Evolutionary conservation across 2,888 invertebrate genomes (phyloP).

Genomic region (Deilephila elpenor): DNA sequence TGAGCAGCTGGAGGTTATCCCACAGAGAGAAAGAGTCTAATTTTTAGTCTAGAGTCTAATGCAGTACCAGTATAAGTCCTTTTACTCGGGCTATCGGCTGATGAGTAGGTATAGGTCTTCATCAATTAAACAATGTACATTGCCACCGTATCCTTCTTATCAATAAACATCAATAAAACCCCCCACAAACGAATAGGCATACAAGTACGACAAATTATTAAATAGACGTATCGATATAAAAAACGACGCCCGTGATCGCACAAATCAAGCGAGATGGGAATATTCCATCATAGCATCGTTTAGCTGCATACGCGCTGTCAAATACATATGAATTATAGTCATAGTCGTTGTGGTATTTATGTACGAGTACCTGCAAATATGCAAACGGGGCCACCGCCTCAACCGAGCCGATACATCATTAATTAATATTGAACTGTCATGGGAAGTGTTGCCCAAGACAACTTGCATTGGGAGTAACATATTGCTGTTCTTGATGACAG

Average conservation of each 20-base stretch:
- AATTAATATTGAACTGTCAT: constrained; percentile 66
- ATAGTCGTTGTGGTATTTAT: constrained; percentile 41
- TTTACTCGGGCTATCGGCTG: too few species aligned
- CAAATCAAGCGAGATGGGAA: constrained; percentile 15
- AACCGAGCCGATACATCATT: constrained; percentile 61
- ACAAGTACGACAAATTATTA: neutral
- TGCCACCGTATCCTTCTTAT: too few species aligned
- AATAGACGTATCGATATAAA: neutral
- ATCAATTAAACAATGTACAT: too few species aligned
- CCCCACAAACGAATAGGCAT: too few species aligned
- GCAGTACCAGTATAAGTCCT: too few species aligned
- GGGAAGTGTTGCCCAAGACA: constrained; percentile 62
- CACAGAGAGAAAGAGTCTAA: too few species aligned
- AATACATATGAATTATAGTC: constrained; percentile 38
- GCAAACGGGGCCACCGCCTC: constrained; percentile 44
- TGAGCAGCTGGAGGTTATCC: too few species aligned
- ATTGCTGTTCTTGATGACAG: constrained; percentile 28
- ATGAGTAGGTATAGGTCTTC: too few species aligned
- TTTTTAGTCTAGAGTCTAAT: too few species aligned
- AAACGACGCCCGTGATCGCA: neutral
- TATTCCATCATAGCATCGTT: constrained; percentile 25
- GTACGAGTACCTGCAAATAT: constrained; percentile 26
- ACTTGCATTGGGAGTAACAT: constrained; percentile 44
- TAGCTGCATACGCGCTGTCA: constrained; percentile 10
- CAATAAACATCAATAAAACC: too few species aligned